Conservation (phyloP, 2,797 vertebrate genomes). For the Poeciliopsis paucimaculata region DNA sequence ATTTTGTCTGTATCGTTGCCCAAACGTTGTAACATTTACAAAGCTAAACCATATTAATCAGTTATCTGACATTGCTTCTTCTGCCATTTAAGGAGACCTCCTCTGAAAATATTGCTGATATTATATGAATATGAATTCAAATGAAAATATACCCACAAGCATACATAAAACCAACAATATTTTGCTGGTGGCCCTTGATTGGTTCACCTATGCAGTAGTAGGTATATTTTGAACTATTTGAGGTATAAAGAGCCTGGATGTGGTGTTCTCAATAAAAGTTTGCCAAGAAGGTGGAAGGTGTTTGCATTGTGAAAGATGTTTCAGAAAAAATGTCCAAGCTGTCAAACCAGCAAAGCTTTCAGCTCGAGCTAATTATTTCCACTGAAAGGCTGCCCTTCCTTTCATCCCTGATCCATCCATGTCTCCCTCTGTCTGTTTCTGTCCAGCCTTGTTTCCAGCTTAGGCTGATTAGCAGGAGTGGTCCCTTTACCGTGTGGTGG, state of each 20-base stretch:
- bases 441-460: slow-evolving; percentile 33
- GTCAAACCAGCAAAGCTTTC: slow-evolving; percentile 31
- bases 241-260: not conserved
- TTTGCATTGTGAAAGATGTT: not conserved
- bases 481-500: slow-evolving; percentile 74
- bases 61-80: not conserved
- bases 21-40: not conserved
- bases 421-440: slow-evolving; percentile 34
- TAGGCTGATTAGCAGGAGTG: slow-evolving; percentile 77
- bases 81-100: not conserved
- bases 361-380: slow-evolving; percentile 42
- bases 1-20: not conserved
- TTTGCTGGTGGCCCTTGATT: not conserved
- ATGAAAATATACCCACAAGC: not conserved
- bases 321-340: slow-evolving; percentile 27
- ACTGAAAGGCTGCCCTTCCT: slow-evolving; percentile 58
- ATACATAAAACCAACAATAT: not conserved
- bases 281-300: not conserved
- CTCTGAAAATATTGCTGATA: not conserved
- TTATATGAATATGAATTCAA: not conserved
- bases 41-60: not conserved
- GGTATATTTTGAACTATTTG: not conserved
- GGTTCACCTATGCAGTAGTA: not conserved
- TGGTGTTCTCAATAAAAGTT: not conserved
- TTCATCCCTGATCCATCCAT: slow-evolving; percentile 42